These are phyloP conservation scores for Nasonia giraulti DNA, from an alignment of 1,140 invertebrate genomes.

Conservation along the genomic window DNA sequence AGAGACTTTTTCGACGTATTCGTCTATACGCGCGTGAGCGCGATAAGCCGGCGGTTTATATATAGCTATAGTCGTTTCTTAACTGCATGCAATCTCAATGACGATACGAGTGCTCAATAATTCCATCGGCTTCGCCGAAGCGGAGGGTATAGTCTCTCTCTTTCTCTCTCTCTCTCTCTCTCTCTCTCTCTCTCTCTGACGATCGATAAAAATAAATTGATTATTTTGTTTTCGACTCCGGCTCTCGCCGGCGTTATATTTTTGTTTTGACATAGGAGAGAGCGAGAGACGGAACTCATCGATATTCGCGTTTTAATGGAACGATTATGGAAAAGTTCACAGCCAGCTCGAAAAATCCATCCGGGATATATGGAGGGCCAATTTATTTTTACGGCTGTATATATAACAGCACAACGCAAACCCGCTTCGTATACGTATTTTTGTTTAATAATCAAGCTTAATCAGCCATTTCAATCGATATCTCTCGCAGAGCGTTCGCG, in stretches of 20 bases:
- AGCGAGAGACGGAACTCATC: neutral
- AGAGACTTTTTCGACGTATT: too few relatives aligned
- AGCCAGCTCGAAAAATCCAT: too few relatives aligned
- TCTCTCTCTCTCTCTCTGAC: neutral
- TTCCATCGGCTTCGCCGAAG: too few relatives aligned
- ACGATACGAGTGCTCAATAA: too few relatives aligned
- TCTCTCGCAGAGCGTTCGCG: neutral
- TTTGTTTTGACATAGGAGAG: neutral
- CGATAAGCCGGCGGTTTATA: neutral
- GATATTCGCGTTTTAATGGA: neutral
- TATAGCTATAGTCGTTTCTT: neutral
- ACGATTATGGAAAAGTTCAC: neutral
- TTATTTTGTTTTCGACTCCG: neutral
- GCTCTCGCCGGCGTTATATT: neutral
- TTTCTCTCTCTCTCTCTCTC: neutral
- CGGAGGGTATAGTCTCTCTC: neutral
- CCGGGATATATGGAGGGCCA: neutral
- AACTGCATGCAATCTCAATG: neutral
- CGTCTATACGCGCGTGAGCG: too few relatives aligned
- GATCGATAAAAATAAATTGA: constrained; percentile 13
- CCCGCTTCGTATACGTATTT: neutral
- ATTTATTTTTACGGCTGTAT: neutral
- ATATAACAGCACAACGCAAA: too few relatives aligned
- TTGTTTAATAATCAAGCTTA: neutral
- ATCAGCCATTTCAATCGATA: neutral